Conservation (phyloP, 2,888 invertebrate genomes). For the Aphodius sticticus region DNA sequence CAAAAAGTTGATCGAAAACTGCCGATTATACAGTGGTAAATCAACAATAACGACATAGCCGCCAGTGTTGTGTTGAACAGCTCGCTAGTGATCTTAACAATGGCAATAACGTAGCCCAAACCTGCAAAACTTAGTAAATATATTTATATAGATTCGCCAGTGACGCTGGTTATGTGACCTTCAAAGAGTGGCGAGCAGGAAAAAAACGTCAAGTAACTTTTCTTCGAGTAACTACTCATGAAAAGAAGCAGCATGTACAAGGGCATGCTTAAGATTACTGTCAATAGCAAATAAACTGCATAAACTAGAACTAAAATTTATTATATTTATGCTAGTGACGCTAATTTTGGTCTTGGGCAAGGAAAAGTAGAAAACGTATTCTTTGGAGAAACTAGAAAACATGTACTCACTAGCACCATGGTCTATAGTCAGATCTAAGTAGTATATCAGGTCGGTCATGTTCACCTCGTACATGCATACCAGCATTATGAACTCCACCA, state of each 20-base stretch:
- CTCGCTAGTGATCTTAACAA: constrained; percentile 24
- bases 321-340: neutral
- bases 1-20: neutral
- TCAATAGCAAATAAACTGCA: constrained; percentile 23
- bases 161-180: neutral
- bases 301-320: constrained; percentile 26
- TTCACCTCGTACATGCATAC: constrained; percentile 15
- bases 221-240: constrained; percentile 33
- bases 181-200: constrained; percentile 32
- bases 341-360: no score
- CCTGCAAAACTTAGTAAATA: neutral
- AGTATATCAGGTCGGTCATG: constrained; percentile 19
- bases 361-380: neutral
- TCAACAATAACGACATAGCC: neutral
- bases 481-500: constrained; percentile 9
- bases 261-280: constrained; percentile 31
- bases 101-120: constrained; percentile 31
- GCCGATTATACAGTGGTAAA: neutral
- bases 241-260: constrained; percentile 32
- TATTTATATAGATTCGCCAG: neutral
- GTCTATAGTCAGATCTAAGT: constrained; percentile 23
- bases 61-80: constrained; percentile 26
- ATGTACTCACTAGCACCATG: constrained; percentile 31
- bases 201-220: constrained; percentile 31
- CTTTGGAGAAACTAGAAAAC: constrained; percentile 7